Evolutionary conservation across 2,113 vertebrate genomes (phyloP), one percentile per base, ranked within the genome.

Genomic region (Alouatta palliata): DNA sequence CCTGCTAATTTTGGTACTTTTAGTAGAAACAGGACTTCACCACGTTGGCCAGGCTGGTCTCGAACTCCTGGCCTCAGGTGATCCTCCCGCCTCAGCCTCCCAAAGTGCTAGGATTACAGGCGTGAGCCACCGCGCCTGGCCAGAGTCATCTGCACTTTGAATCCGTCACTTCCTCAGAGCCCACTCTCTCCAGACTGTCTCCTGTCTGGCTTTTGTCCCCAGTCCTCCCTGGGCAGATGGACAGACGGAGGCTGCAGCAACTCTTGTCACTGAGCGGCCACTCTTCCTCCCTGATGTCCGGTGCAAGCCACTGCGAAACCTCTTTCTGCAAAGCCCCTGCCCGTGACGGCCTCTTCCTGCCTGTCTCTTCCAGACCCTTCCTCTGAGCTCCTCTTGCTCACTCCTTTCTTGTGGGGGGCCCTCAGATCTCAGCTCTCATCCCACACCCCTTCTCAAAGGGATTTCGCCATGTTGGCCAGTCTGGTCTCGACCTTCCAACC

Each of bases 271-370:
- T 32, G 43, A 49, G 17, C 2, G 7, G 23, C 43, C 17, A 75
- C 30, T 43, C 6, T 25, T 40, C 32, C 32, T 32, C 10, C 1
- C 13, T 19, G 10, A 32, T 1, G 0, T 0, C 25, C 32, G 25
- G 1, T 0, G 21, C 13, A 20, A 54, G 58, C 19, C 49, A 8
- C 12, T 0, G 2, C 20, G 8, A 37, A 10, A 14, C 2, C 4
- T 30, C 43, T 25, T 23, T 19, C 76, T 37, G 0, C 6, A 2
- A 6, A 12, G 0, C 3, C 17, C 32, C 40, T 2, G 0, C 1
- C 64, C 14, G 1, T 64, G 61, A 30, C 11, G 49, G 23, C 56
- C 47, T 21, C 66, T 30, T 56, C 58, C 32, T 30, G 35, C 47
- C 54, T 43, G 52, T 16, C 61, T n/a, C 76, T 19, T 12, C n/a